Conservation (phyloP, 2,797 vertebrate species). For the Helarctos malayanus region DNA sequence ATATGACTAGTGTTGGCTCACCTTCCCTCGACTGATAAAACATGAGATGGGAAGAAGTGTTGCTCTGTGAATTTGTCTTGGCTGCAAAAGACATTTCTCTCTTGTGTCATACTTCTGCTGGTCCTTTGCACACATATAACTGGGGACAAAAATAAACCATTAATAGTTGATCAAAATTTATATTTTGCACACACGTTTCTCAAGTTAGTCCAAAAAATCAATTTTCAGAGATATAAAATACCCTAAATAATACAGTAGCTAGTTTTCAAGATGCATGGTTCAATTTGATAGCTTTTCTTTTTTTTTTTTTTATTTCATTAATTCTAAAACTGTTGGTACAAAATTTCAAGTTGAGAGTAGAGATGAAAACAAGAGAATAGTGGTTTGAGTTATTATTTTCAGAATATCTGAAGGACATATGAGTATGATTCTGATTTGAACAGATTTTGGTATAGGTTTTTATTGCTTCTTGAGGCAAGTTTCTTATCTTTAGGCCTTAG, state of each 20-base stretch:
- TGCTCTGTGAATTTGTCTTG: conserved; percentile 20
- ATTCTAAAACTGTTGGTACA: background rate
- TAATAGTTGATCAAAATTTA: background rate
- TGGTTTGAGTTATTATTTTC: background rate
- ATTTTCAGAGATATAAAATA: background rate
- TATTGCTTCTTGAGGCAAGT: background rate
- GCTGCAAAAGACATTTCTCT: background rate
- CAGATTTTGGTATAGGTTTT: background rate
- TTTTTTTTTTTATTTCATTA: background rate
- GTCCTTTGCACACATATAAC: background rate
- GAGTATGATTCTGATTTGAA: background rate
- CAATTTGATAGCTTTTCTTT: background rate
- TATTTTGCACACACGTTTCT: background rate
- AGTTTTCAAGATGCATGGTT: background rate
- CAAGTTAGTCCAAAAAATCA: background rate
- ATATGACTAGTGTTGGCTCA: background rate
- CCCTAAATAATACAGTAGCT: background rate
- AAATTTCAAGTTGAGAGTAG: conserved; percentile 24
- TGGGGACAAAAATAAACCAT: background rate
- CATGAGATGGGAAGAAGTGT: background rate
- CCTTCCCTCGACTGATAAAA: background rate
- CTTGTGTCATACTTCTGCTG: background rate
- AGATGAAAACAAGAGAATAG: background rate
- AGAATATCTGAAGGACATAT: background rate
- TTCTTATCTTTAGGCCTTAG: background rate